phyloP scores from a whole-genome alignment of 2,797 vertebrate species.

The Scomberomorus guttatus region DNA sequence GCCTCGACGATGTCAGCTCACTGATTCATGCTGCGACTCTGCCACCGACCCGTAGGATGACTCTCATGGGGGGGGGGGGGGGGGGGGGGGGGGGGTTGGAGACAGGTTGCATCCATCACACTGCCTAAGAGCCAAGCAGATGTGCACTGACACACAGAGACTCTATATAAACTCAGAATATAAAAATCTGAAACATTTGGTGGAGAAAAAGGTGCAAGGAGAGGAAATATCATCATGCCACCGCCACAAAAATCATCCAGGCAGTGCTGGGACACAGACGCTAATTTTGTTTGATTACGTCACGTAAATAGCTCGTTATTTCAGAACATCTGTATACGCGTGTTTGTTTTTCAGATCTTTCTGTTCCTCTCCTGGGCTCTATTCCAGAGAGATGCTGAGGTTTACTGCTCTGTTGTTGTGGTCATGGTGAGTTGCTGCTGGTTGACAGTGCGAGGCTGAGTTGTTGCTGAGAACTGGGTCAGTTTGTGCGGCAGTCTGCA shows the following conservation, averaged over 20 bases:
- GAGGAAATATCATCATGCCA: background rate
- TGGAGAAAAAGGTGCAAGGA: background rate
- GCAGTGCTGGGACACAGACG: background rate
- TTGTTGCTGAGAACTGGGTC: conserved; percentile 76
- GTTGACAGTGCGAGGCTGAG: conserved; percentile 64
- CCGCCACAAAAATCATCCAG: background rate
- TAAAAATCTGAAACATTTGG: background rate
- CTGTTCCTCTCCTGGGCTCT: conserved; percentile 55
- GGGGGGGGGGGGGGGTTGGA: conserved; percentile 32
- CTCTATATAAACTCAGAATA: conserved; percentile 20
- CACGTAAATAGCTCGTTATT: conserved; percentile 37
- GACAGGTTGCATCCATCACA: conserved; percentile 76
- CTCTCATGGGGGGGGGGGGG: conserved; percentile 41
- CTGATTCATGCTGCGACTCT: conserved; percentile 75
- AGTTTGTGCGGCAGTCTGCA: conserved; percentile 65
- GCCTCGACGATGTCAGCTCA: conserved; percentile 63
- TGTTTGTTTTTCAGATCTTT: conserved; percentile 55
- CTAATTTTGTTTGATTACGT: conserved; percentile 33
- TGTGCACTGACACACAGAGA: conserved; percentile 44
- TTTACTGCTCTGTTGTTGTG: conserved; percentile 66
- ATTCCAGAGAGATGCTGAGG: conserved; percentile 44
- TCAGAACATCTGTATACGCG: conserved; percentile 42
- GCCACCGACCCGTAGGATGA: conserved; percentile 77
- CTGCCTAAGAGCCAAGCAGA: conserved; percentile 47
- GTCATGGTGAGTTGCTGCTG: conserved; percentile 70